Conservation (phyloP, 2,888 invertebrate species). For the Lycia hirtaria region DNA sequence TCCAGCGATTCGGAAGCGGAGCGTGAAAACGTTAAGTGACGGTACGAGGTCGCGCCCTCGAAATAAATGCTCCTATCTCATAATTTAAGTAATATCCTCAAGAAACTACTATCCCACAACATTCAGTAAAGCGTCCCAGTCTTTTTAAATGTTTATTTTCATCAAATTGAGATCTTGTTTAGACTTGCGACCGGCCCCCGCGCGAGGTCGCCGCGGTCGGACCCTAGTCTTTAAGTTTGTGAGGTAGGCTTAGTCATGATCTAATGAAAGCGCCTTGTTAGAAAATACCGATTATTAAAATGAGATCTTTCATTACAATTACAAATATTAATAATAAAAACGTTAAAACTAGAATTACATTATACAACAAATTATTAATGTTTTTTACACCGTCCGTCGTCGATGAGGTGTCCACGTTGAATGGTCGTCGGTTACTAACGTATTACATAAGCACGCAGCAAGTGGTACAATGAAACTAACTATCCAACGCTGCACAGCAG, state of each 20-base stretch:
- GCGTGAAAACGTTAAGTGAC: constrained; percentile 53
- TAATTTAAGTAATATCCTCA: constrained; percentile 83
- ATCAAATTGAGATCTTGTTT: constrained; percentile 85
- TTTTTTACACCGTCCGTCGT: constrained; percentile 71
- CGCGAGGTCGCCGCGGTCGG: constrained; percentile 45
- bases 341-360: constrained; percentile 83
- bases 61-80: constrained; percentile 83
- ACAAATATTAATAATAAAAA: constrained; percentile 83
- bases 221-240: constrained; percentile 78
- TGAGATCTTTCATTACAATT: constrained; percentile 86
- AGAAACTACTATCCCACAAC: constrained; percentile 85
- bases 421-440: constrained; percentile 58
- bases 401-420: constrained; percentile 61
- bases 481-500: constrained; percentile 18
- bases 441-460: constrained; percentile 68
- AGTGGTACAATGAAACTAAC: constrained; percentile 79
- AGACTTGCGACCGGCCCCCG: constrained; percentile 75
- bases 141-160: constrained; percentile 85
- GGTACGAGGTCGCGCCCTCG: constrained; percentile 60
- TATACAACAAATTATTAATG: constrained; percentile 83
- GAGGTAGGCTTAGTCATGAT: constrained; percentile 86
- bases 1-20: constrained; percentile 66
- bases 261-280: constrained; percentile 86
- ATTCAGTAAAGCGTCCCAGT: constrained; percentile 86
- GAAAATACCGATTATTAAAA: constrained; percentile 86